These are phyloP conservation scores for Lepus oiostolus DNA, from an alignment of 2,797 vertebrate genomes.

Conservation along the genomic window DNA sequence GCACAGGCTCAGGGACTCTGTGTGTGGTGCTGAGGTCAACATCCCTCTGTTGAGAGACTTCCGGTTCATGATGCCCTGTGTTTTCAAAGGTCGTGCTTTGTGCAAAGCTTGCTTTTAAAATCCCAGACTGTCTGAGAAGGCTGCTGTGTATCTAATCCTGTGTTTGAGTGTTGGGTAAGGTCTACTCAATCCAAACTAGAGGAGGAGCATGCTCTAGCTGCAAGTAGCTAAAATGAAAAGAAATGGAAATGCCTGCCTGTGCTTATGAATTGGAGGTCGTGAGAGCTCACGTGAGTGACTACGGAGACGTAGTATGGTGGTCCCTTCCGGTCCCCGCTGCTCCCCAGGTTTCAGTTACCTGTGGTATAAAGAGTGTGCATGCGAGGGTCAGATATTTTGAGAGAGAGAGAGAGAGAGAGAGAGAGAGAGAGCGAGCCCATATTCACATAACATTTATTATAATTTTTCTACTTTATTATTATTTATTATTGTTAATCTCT, in stretches of 20 bases:
- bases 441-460: background rate
- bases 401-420: background rate
- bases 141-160: constrained; percentile 28
- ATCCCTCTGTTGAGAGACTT: background rate
- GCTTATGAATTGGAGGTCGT: background rate
- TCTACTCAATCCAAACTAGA: constrained; percentile 13
- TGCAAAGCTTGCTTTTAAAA: background rate
- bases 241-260: background rate
- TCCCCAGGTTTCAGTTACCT: background rate
- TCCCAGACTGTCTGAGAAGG: constrained; percentile 15
- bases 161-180: background rate
- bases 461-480: background rate
- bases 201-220: background rate
- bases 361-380: background rate
- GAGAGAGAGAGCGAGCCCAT: too few relatives aligned
- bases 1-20: background rate
- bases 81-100: background rate
- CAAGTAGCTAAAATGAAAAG: constrained; percentile 24
- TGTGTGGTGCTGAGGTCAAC: background rate
- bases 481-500: background rate
- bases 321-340: fast-evolving
- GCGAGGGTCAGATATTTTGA: background rate
- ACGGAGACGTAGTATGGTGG: background rate
- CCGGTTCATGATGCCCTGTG: background rate
- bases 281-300: background rate